phyloP scores from a whole-genome alignment of 1,140 invertebrate species.

The Saccostrea cuccullata region DNA sequence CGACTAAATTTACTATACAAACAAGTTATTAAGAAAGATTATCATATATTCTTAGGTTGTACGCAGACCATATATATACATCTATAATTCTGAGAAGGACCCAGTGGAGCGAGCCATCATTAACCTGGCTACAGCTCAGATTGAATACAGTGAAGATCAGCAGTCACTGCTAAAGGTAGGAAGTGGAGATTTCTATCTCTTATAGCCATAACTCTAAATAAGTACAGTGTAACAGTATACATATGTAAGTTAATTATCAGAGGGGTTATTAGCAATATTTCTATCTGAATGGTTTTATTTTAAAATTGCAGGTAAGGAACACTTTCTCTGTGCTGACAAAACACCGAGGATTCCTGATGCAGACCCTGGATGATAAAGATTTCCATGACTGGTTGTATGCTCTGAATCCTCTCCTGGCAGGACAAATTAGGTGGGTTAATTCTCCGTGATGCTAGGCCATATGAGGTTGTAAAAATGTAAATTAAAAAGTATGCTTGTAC shows the following conservation, averaged over 20 bases:
- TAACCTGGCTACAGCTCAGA: conserved; percentile 97
- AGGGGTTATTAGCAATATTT: too few species aligned
- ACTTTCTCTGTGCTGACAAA: conserved; percentile 95
- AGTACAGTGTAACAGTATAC: too few species aligned
- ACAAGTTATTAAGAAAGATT: background rate
- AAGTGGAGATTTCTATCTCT: conserved; percentile 68
- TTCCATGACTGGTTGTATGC: conserved; percentile 99
- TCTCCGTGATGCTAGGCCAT: background rate
- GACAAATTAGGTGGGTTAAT: conserved; percentile 88
- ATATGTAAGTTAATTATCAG: too few species aligned
- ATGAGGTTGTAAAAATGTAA: background rate
- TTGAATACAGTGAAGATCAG: conserved; percentile 92
- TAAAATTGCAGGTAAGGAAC: conserved; percentile 70
- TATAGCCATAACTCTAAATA: too few species aligned
- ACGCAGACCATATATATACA: conserved; percentile 97
- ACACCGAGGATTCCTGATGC: conserved; percentile 96
- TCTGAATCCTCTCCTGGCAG: conserved; percentile 98
- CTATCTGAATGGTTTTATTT: too few species aligned
- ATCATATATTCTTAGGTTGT: conserved; percentile 86
- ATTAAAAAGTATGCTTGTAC: background rate
- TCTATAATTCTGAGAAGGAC: conserved; percentile 98
- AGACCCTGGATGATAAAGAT: conserved; percentile 97
- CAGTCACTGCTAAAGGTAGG: conserved; percentile 96
- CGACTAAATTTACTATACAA: background rate
- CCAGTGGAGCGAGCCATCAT: conserved; percentile 97